phyloP scores from a whole-genome alignment of 2,113 vertebrate genomes.

The Hydropotes inermis region DNA sequence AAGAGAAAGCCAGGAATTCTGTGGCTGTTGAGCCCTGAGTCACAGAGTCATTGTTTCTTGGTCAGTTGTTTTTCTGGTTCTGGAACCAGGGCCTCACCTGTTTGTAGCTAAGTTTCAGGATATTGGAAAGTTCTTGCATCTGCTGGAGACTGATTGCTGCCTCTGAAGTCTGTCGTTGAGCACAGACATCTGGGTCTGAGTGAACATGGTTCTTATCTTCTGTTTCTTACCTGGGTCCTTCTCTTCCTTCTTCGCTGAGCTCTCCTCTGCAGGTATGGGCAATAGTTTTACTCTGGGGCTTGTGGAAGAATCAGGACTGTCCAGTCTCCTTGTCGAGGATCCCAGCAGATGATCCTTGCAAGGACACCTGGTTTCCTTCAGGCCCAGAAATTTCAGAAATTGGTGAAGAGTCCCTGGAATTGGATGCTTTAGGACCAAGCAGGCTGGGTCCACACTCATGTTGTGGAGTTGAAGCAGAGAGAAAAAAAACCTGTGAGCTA shows the following conservation, averaged over 20 bases:
- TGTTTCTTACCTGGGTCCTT: slow-evolving; percentile 57
- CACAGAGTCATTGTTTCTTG: slow-evolving; percentile 29
- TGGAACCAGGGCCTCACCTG: slow-evolving; percentile 89
- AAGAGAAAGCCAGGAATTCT: neutral
- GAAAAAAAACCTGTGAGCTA: neutral
- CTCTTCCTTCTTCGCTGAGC: neutral
- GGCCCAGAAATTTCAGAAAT: neutral
- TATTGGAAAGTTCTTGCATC: slow-evolving; percentile 80
- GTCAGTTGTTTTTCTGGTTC: slow-evolving; percentile 89
- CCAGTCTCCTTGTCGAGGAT: neutral
- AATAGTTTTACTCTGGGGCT: slow-evolving; percentile 49
- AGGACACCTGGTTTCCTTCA: neutral
- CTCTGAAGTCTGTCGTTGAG: slow-evolving; percentile 78
- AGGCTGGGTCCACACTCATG: neutral
- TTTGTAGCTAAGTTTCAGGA: slow-evolving; percentile 82
- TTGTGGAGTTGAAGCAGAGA: neutral
- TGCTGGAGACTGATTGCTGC: slow-evolving; percentile 83
- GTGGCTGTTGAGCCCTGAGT: slow-evolving; percentile 60
- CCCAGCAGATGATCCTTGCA: neutral
- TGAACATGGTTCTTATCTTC: slow-evolving; percentile 79
- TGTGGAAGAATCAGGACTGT: slow-evolving; percentile 78
- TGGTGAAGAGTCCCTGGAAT: neutral
- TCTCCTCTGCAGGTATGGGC: neutral
- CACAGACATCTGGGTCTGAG: slow-evolving; percentile 74
- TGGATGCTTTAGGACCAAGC: neutral